Conservation (phyloP, 1,140 invertebrate species). For the Cheumatopsyche charites region DNA sequence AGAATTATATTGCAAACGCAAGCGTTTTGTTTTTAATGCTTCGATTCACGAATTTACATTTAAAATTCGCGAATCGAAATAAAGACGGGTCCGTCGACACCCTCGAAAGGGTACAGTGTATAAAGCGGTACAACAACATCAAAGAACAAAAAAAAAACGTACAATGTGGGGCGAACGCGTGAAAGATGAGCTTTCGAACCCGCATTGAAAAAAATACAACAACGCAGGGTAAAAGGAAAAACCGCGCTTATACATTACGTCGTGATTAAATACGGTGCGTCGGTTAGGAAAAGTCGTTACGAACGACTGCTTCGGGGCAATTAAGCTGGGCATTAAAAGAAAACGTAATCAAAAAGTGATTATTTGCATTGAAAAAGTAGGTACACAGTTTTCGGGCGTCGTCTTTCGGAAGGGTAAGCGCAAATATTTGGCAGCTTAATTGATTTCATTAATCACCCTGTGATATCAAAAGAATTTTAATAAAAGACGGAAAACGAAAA, state of each 20-base stretch:
- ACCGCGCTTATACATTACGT: neutral
- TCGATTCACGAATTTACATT: constrained; percentile 23
- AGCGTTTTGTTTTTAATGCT: constrained; percentile 19
- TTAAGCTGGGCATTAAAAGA: constrained; percentile 21
- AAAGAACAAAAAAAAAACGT: too few relatives aligned
- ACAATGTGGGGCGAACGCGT: too few relatives aligned
- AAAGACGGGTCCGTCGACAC: neutral
- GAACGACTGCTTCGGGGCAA: constrained; percentile 9
- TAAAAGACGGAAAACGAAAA: neutral
- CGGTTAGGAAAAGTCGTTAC: constrained; percentile 11
- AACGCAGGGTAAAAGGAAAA: neutral
- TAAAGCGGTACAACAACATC: neutral
- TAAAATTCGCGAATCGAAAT: constrained; percentile 11
- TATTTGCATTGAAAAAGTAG: constrained; percentile 14
- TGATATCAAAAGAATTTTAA: neutral
- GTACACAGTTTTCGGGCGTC: neutral
- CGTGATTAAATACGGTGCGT: neutral
- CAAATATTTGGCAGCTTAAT: constrained; percentile 27
- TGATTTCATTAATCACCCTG: constrained; percentile 22
- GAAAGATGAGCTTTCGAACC: too few relatives aligned
- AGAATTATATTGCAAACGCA: constrained; percentile 12
- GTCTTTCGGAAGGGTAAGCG: constrained; percentile 13
- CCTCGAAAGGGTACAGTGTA: neutral
- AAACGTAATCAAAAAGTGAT: constrained; percentile 28
- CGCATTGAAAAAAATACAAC: neutral